Percentiles rank a stretch among this genome's conserved stretches.
Conservation (phyloP, 2,888 invertebrate genomes). For the Drosophila mercatorum region DNA sequence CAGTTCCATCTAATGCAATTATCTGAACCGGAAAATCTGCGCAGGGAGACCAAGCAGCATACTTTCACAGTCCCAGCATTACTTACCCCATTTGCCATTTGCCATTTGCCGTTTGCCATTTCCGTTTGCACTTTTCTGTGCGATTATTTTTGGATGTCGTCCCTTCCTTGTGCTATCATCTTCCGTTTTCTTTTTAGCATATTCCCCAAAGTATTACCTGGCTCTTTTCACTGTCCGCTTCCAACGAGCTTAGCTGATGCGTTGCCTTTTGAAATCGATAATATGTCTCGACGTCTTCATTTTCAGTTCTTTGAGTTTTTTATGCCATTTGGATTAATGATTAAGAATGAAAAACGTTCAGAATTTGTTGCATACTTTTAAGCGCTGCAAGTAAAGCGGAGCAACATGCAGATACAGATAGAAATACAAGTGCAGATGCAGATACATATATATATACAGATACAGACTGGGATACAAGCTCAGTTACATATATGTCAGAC, state of each 20-base stretch:
- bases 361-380: slow-evolving; percentile 19
- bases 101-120: slow-evolving; percentile 40
- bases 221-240: slow-evolving; percentile 23
- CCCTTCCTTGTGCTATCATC: neutral
- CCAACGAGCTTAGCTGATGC: slow-evolving; percentile 45
- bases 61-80: slow-evolving; percentile 56
- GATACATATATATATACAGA: neutral
- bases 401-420: neutral
- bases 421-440: neutral
- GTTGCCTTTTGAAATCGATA: slow-evolving; percentile 57
- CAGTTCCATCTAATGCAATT: slow-evolving; percentile 72
- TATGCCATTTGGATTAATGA: slow-evolving; percentile 20
- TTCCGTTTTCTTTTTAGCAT: slow-evolving; percentile 55
- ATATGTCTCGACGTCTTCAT: slow-evolving; percentile 1
- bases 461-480: neutral
- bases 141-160: slow-evolving; percentile 13
- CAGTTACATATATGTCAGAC: neutral
- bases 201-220: slow-evolving; percentile 67
- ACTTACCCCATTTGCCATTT: slow-evolving; percentile 56
- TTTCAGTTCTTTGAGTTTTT: slow-evolving; percentile 4
- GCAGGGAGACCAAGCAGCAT: slow-evolving; percentile 43
- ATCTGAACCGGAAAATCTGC: slow-evolving; percentile 67
- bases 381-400: neutral
- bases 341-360: neutral
- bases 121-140: slow-evolving; percentile 71